Base-by-base conservation (phyloP, 2,113 vertebrate species). In the Pitta sordida region DNA sequence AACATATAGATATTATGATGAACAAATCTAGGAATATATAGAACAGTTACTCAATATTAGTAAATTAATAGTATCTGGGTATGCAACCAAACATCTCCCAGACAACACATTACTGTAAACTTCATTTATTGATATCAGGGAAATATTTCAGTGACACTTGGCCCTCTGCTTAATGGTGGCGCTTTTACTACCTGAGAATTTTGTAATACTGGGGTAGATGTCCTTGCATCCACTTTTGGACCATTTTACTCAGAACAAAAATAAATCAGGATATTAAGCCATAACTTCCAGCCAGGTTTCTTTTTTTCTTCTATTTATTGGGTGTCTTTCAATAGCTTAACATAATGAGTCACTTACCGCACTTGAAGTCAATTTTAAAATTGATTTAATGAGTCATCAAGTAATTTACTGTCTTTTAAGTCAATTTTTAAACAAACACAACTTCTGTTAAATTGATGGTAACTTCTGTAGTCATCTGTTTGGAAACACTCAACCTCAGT, bases 361-460 rank as follows among this genome's bases (percentile, higher is more conserved):
- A 88, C 34, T 94, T 91, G 59, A 93, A 91, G 82, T 91, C 79
- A 80, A 94, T 83, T 83, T 71, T 81, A 18, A 67, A 94, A 94
- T 94, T 92, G 79, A 94, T 92, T 92, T 93, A 92, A 95, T 67
- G 75, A 94, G 71, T 90, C 86, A 83, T 51, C 62, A 53, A 95
- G 73, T 84, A 26, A 92, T 74, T 94, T 85, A 91, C 79, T 88
- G 70, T 88, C 88, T 94, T 92, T 83, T 75, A 94, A 90, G 60
- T 88, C 76, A 90, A 93, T 86, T 88, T 90, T 94, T 27, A 86
- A 95, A 91, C 60, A 56, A 85, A 91, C 26, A 34, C 63, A 67
- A 80, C 48, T 93, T 78, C 64, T 82, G 41, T 83, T 91, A 67
- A 75, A 70, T 75, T 90, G 70, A 83, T 23, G 76, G 65, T 56